Evolutionary conservation across 2,888 invertebrate genomes (phyloP).

Genomic region (Pristionchus exspectatus): DNA sequence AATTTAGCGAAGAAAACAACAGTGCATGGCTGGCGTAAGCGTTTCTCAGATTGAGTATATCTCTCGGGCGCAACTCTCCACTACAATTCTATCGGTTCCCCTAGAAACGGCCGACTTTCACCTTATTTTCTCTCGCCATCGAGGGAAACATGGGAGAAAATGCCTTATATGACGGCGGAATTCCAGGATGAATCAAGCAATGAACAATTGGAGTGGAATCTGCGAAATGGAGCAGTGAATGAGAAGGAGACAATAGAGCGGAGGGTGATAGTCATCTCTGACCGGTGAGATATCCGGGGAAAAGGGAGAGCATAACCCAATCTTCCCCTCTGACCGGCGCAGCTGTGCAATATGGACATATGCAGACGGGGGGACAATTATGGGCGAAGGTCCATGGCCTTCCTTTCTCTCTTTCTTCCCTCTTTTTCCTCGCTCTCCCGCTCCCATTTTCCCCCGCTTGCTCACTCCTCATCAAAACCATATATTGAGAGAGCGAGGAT

Average conservation of each 20-base stretch:
- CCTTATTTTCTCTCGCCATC: no score
- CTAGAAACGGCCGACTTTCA: no score
- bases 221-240: not conserved
- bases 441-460: not conserved
- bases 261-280: not conserved
- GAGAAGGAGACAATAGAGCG: not conserved
- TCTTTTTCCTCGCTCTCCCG: not conserved
- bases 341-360: constrained; percentile 40
- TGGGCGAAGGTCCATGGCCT: not conserved
- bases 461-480: constrained; percentile 27
- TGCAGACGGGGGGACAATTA: constrained; percentile 12
- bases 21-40: no score
- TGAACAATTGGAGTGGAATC: not conserved
- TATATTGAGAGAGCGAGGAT: not conserved
- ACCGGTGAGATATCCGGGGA: not conserved
- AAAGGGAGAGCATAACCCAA: not conserved
- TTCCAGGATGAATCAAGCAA: not conserved
- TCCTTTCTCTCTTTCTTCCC: not conserved
- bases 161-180: not conserved
- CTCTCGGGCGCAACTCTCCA: no score
- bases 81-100: no score
- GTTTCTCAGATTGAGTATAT: no score
- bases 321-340: not conserved
- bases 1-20: no score
- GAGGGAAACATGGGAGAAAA: not conserved